Base-by-base conservation (phyloP, 2,113 vertebrate species). In the Echinops telfairi region DNA sequence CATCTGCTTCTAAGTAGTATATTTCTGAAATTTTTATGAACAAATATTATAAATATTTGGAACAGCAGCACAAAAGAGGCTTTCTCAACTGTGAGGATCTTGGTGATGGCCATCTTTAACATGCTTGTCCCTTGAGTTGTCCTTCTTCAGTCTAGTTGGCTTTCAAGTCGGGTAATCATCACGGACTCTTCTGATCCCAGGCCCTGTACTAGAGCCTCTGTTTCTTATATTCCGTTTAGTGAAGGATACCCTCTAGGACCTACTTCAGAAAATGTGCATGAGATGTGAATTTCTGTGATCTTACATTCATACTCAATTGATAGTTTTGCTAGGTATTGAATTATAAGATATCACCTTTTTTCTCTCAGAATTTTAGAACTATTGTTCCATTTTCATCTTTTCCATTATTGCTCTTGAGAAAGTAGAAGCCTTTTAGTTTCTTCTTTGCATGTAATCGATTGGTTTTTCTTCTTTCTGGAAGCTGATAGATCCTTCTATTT, bases 41-140 rank as follows among this genome's bases (percentile, higher is more conserved):
- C 16, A 43, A 36, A 87, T 38, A 43, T 79, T 85, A 68, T 53
- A 94, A 93, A 84, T 84, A 94, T 73, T 82, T 81, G 77, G 68
- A 73, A 47, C 7, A 71, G 20, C 15, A 85, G 19, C 23, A 78
- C 36, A n/a, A 53, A 84, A 90, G 66, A 66, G 38, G 23, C 9
- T 62, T 92, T 76, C 60, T n/a, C 33, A 38, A 75, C 83, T 47
- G 10, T 36, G 43, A 62, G 29, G 16, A 22, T 38, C 60, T 81
- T 90, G 40, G 40, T 33, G 64, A 57, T 76, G 15, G 31, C 66
- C 2, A 1, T 57, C 40, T 81, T 84, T 36, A 82, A 0, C 6
- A 4, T 47, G 23, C 77, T 68, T 85, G 29, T 62, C 15, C 31
- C 57, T 58, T 84, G 25, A 47, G 23, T 43, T 70, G 23, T 12